phyloP scores from a whole-genome alignment of 92 coral and sea anemone species.

The Anthopleura xanthogrammica region DNA sequence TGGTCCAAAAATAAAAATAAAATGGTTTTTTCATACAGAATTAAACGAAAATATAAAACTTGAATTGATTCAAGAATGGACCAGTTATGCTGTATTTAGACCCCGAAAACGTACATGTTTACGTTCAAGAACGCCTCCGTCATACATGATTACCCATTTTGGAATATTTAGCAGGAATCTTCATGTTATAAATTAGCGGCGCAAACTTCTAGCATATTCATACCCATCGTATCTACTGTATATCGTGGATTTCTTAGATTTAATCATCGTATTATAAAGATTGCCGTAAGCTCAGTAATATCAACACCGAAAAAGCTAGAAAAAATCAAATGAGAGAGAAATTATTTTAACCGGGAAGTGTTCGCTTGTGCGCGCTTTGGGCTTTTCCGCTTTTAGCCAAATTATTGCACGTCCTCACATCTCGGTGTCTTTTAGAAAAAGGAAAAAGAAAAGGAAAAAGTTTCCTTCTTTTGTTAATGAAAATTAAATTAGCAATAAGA shows the following conservation, averaged over 20 bases:
- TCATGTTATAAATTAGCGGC: not conserved
- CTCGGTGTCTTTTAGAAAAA: not conserved
- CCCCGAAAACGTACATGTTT: not conserved
- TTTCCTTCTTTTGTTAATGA: not conserved
- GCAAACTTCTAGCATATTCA: not conserved
- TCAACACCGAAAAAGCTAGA: not conserved
- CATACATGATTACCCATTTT: not conserved
- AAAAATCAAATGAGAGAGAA: not conserved
- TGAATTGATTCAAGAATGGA: not conserved
- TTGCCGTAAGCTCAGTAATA: not conserved
- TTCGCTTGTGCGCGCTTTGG: not conserved
- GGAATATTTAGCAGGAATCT: not conserved
- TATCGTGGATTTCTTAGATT: not conserved
- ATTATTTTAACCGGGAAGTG: not conserved
- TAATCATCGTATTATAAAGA: not conserved
- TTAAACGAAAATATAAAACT: not conserved
- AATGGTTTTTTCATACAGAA: not conserved
- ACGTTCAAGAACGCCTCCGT: not conserved
- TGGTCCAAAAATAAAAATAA: not conserved
- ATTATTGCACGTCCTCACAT: not conserved
- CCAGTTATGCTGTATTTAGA: not conserved
- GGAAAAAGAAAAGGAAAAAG: not conserved
- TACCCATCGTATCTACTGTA: not conserved
- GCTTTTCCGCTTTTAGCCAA: slow-evolving; percentile 6
- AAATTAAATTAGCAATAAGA: not conserved